A percentile compares a stretch with the other conserved stretches of the same genome.
These are phyloP conservation scores for Lutra lutra DNA, from an alignment of 2,797 vertebrate species.

Conservation along the genomic window DNA sequence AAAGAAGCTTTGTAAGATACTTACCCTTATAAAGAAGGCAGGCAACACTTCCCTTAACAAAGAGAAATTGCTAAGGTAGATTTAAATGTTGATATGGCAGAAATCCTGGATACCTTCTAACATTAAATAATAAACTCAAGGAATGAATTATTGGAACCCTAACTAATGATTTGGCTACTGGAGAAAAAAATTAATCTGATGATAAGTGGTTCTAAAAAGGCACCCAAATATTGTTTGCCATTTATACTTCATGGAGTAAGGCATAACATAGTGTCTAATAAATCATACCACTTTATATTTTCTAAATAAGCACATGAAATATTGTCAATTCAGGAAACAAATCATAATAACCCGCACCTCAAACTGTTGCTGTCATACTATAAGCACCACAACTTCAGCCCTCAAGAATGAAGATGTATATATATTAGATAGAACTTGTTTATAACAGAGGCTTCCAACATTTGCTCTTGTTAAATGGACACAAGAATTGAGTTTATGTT, in stretches of 20 bases:
- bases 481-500: background rate
- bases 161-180: background rate
- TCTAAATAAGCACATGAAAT: conserved; percentile 6
- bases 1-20: background rate
- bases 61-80: background rate
- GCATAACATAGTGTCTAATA: background rate
- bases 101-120: background rate
- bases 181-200: background rate
- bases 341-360: background rate
- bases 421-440: background rate
- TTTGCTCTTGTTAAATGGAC: background rate
- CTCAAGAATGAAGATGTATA: background rate
- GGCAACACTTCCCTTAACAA: background rate
- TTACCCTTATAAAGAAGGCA: conserved; percentile 1
- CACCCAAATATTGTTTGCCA: background rate
- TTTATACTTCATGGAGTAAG: conserved; percentile 30
- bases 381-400: background rate
- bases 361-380: background rate
- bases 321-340: background rate
- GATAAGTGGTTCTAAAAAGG: conserved; percentile 12
- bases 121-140: background rate
- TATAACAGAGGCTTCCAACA: background rate
- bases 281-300: background rate
- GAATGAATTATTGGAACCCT: background rate
- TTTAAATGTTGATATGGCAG: background rate